Evolutionary conservation across 1,140 invertebrate genomes (phyloP), one percentile per base, ranked within the genome.

Genomic region (Campodea augens): DNA sequence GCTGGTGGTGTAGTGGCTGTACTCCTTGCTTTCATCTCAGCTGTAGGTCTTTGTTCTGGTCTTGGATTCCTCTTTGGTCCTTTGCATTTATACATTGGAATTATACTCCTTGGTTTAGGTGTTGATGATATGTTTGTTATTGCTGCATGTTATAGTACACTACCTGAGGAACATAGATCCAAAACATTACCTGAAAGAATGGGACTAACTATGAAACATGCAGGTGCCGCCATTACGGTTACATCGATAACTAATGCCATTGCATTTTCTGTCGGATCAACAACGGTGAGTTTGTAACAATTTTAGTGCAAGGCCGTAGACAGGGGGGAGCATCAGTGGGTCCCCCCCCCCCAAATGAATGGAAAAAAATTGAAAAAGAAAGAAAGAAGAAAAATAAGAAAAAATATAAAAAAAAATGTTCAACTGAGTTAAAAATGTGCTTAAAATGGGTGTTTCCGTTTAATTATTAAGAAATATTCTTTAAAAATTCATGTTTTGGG

Each of bases 241-340:
- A 78, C 76, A 1, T 76, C 74, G 3, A 53, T 77, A n/a, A 79
- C 75, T 2, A 75, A 79, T 55, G 63, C 74, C 44, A 64, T 72
- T 7, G 74, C 74, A 3, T 78, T 78, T 54, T 67, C 64, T 20
- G 73, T 78, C 41, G 75, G 75, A 10, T 67, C 74, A 18, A 68
- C 63, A 12, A 69, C 67, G 1, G 60, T 61, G 45, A 53, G 50
- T 51, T 32, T 32, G n/a, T n/a, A n/a, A n/a, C n/a, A n/a, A n/a
- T n/a, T n/a, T n/a, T n/a, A n/a, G n/a, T n/a, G n/a, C n/a, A n/a
- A n/a, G n/a, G n/a, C n/a, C n/a, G n/a, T n/a, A n/a, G n/a, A n/a
- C n/a, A n/a, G n/a, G n/a, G n/a, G n/a, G n/a, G n/a, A n/a, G n/a
- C n/a, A n/a, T n/a, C n/a, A n/a, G n/a, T n/a, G n/a, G n/a, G n/a